Evolutionary conservation across 2,797 vertebrate species (phyloP), one percentile per base, ranked within the genome.

Genomic region (Erethizon dorsatum): DNA sequence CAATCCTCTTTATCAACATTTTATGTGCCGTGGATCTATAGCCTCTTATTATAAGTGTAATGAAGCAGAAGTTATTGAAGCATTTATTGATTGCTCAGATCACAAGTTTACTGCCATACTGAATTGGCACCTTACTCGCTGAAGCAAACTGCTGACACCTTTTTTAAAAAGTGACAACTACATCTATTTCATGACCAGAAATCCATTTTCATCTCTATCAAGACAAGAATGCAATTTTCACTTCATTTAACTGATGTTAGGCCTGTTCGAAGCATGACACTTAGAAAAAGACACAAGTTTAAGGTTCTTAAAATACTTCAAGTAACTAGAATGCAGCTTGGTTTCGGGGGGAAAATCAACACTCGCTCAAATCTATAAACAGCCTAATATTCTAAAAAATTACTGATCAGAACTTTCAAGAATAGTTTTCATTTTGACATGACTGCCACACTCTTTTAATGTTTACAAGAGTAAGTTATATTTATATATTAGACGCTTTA

Each of bases 151-250:
- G 99, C 99, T 99, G 99, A 99, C 99, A 99, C 99, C 99, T 99
- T 99, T 99, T 99, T 99, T 96, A 99, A 99, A 99, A 99, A 99
- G 99, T 99, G 99, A 99, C 99, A 99, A 99, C 99, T 99, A 99
- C 99, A 99, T 99, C 99, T 99, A 99, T 99, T 99, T 99, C 99
- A 99, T 99, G 99, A 99, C 99, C 99, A 99, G 99, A 99, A 99
- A 99, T 99, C 99, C 99, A 99, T 99, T 99, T 99, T 99, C 99
- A 99, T 99, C 99, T 99, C 99, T 99, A 99, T 99, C 99, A 99
- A 99, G 99, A 99, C 98, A 99, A 99, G 99, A 99, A 99, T 99
- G 99, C 99, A 99, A 99, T 99, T 99, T 99, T 99, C 99, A 99
- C 99, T 99, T 99, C 99, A 99, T 99, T 99, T 99, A 99, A 99